These are phyloP conservation scores for Gonioctena quinquepunctata DNA, from an alignment of 1,140 invertebrate genomes.

Conservation along the genomic window DNA sequence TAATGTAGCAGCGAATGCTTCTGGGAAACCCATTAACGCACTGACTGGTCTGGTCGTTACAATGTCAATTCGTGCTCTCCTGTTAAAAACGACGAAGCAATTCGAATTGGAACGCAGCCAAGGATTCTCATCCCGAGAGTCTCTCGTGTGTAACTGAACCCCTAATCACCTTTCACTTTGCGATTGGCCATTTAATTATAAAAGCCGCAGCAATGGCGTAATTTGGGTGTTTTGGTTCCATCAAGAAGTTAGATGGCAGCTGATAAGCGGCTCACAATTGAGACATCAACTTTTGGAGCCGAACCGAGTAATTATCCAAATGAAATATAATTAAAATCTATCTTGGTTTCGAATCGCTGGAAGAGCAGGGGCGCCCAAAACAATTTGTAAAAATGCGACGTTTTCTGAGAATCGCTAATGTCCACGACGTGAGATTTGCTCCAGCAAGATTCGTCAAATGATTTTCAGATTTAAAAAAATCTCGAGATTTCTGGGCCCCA, in stretches of 20 bases:
- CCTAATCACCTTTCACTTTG: neutral
- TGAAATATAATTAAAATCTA: slow-evolving; percentile 29
- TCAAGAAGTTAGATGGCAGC: neutral
- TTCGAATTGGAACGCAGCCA: neutral
- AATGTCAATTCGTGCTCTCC: too few relatives aligned
- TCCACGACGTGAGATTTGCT: too few relatives aligned
- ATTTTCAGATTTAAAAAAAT: too few relatives aligned
- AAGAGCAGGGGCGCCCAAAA: neutral
- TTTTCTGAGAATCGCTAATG: neutral
- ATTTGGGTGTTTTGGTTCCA: slow-evolving; percentile 4
- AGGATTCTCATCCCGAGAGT: neutral
- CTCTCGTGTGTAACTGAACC: neutral
- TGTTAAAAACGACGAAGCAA: too few relatives aligned
- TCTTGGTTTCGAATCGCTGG: slow-evolving; percentile 20
- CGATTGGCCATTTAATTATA: neutral
- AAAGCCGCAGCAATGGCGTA: slow-evolving; percentile 2
- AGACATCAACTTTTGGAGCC: slow-evolving; percentile 22
- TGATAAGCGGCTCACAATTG: slow-evolving; percentile 20
- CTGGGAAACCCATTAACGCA: too few relatives aligned
- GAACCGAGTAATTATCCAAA: slow-evolving; percentile 22
- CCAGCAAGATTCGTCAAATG: too few relatives aligned
- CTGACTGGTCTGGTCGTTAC: too few relatives aligned
- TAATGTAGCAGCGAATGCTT: too few relatives aligned
- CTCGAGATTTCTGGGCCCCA: too few relatives aligned
- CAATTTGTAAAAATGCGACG: too few relatives aligned